A percentile compares a stretch with the other conserved stretches of the same genome.
These are phyloP conservation scores for Euclidia mi DNA, from an alignment of 2,888 invertebrate species.

Conservation along the genomic window DNA sequence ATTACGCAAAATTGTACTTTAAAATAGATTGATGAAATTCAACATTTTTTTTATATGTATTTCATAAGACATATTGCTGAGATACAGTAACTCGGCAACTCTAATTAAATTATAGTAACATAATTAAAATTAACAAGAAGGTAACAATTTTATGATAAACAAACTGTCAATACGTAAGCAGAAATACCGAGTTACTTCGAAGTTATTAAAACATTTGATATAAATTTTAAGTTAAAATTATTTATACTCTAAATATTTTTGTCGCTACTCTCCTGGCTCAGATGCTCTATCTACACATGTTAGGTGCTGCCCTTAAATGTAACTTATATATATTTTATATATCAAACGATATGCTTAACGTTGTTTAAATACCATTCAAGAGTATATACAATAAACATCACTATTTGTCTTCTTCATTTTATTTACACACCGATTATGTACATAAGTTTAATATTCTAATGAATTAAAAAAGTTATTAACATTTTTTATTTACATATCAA, in stretches of 20 bases:
- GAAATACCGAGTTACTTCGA: slow-evolving; percentile 32
- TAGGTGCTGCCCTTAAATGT: slow-evolving; percentile 34
- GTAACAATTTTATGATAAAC: neutral
- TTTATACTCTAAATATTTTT: slow-evolving; percentile 33
- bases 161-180: slow-evolving; percentile 3
- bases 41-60: slow-evolving; percentile 47
- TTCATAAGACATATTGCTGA: slow-evolving; percentile 33
- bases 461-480: slow-evolving; percentile 21
- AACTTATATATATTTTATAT: slow-evolving; percentile 56
- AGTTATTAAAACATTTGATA: slow-evolving; percentile 27
- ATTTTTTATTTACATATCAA: slow-evolving; percentile 44
- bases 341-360: slow-evolving; percentile 57
- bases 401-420: slow-evolving; percentile 77
- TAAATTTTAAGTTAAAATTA: slow-evolving; percentile 12
- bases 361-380: slow-evolving; percentile 51
- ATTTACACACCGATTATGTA: slow-evolving; percentile 52
- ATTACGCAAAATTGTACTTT: neutral
- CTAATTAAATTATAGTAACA: slow-evolving; percentile 9
- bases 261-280: slow-evolving; percentile 81
- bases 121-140: slow-evolving; percentile 4
- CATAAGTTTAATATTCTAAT: slow-evolving; percentile 17
- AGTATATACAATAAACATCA: slow-evolving; percentile 80
- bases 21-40: slow-evolving; percentile 19
- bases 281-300: slow-evolving; percentile 68
- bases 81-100: slow-evolving; percentile 30